Base-by-base conservation (phyloP, 2,888 invertebrate species). In the Cheiracanthium punctorium region DNA sequence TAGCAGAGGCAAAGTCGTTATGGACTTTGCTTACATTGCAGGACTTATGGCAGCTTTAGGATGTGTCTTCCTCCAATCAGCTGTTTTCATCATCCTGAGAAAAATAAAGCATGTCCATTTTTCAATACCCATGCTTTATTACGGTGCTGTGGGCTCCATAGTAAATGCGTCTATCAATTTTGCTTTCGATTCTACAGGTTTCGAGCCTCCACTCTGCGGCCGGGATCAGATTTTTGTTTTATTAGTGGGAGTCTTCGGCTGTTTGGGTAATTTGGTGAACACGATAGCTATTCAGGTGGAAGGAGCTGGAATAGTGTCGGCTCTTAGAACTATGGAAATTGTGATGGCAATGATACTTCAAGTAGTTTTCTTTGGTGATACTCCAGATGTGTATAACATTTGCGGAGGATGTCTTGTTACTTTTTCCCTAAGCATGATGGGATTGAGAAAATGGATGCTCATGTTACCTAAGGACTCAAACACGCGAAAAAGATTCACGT, bases 291-390 rank as follows among this genome's bases (percentile, higher is more conserved):
- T 97, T 88, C 96, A 97, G 92, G 93, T 96, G 92, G 97, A 97
- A 91, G 96, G 97, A 92, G 97, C 97, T 1, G 96, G 97, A 0
- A 96, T 97, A n/a, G 96, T 97, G 1, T 96, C 97, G 0, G 96
- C 97, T 88, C 96, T 97, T 14, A 94, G 97, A 29, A 58, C 96
- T 80, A 95, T 96, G 17, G 97, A 97, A 91, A 97, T 97, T 89
- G 96, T 97, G 0, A 96, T 97, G 92, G 97, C 97, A 1, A 97
- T 97, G 91, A 93, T 96, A 88, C 97, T 96, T 96, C 96, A 97
- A 92, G 81, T 97, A 17, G 93, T 96, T 92, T 96, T 97, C 91
- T 97, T 97, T 90, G 94, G 95, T 90, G 96, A 97, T 91, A 94
- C 95, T 88, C 97, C 97, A 17, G 96, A 95, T 91, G 93, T 94